Percentiles rank a stretch among this genome's conserved stretches.
Evolutionary conservation across 2,888 invertebrate species (phyloP).

Genomic region (Oconnorella tubifera): DNA sequence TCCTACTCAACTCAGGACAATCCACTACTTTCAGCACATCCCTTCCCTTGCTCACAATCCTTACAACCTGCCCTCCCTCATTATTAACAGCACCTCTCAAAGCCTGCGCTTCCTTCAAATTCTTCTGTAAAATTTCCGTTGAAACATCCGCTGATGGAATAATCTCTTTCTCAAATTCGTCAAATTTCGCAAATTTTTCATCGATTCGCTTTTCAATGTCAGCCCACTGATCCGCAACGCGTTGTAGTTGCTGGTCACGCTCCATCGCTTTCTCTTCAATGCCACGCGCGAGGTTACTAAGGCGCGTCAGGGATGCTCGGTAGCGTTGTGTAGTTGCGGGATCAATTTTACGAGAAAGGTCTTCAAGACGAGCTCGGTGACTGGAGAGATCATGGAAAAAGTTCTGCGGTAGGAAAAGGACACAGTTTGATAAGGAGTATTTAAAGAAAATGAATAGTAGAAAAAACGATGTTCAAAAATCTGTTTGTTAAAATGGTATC

Average conservation of each 20-base stretch:
- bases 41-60: slow-evolving; percentile 48
- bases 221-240: slow-evolving; percentile 45
- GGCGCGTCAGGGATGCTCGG: slow-evolving; percentile 40
- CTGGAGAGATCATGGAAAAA: slow-evolving; percentile 52
- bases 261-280: slow-evolving; percentile 47
- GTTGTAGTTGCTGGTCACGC: slow-evolving; percentile 46
- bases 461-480: too few relatives aligned
- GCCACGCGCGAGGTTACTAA: slow-evolving; percentile 43
- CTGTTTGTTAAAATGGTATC: too few relatives aligned
- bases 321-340: slow-evolving; percentile 40
- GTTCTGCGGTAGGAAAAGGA: slow-evolving; percentile 39
- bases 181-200: too few relatives aligned
- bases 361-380: slow-evolving; percentile 49
- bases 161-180: too few relatives aligned
- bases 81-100: slow-evolving; percentile 44
- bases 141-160: too few relatives aligned
- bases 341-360: slow-evolving; percentile 45
- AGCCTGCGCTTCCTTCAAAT: slow-evolving; percentile 35
- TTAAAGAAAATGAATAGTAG: too few relatives aligned
- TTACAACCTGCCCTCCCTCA: slow-evolving; percentile 45
- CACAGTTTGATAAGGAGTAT: not conserved
- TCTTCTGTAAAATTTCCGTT: not conserved
- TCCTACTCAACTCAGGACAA: slow-evolving; percentile 44
- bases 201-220: slow-evolving; percentile 39
- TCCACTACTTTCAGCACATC: slow-evolving; percentile 46